Base-by-base conservation (phyloP, 2,113 vertebrate genomes). In the Larimichthys crocea region DNA sequence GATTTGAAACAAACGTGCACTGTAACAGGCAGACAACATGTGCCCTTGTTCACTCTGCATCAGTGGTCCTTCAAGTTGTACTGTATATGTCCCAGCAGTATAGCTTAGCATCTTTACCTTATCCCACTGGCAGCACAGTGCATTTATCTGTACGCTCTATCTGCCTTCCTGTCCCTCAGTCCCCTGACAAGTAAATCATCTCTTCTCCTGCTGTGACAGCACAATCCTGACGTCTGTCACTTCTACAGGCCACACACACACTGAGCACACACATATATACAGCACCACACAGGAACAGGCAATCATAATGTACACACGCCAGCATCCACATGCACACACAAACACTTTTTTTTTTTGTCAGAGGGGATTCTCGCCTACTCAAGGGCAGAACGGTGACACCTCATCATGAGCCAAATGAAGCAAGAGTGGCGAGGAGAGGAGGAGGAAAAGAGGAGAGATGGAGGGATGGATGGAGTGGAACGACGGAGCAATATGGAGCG, bases 371-470 rank as follows among this genome's bases (percentile, higher is more conserved):
- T 90, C 72, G 44, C 87, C 74, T 81, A 89, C 85, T 92, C 91
- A 92, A 93, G 91, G 90, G 88, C 91, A 93, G 86, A 87, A 35
- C 73, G 29, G 84, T 87, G 91, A 90, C 90, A 92, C 86, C 88
- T 90, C 90, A 93, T 92, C 90, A 92, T 90, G 86, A 90, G 88
- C 83, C 88, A 90, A 92, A 92, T 92, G 88, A 92, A 92, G 87
- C 89, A 89, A 68, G 79, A 87, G 89, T 74, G 86, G 86, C 88
- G 74, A 85, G 60, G 61, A 85, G 83, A 83, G 65, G 81, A 68
- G 87, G 74, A 81, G 75, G 77, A 70, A 72, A 48, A 77, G 69
- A 79, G 84, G 48, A 86, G 75, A 80, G 79, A 89, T 81, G 50
- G 87, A 87, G 71, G 83, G 86, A 86, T 88, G 91, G 90, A 91